Evolutionary conservation across 2,888 invertebrate species (phyloP).

Genomic region (Athalia cordata): DNA sequence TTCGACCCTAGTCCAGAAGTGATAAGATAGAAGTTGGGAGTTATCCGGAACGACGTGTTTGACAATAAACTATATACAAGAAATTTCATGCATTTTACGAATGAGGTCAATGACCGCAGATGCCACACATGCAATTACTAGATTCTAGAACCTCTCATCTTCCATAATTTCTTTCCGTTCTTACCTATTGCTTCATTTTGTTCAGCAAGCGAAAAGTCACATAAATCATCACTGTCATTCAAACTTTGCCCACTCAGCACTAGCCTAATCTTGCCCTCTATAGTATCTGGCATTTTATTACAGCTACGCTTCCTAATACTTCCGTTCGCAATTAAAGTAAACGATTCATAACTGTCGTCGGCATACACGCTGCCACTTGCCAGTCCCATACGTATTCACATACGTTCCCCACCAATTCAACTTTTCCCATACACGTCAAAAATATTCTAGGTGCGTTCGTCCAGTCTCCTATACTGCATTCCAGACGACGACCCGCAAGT

Average conservation of each 20-base stretch:
- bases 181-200: slow-evolving; percentile 86
- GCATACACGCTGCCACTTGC: slow-evolving; percentile 11
- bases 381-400: background rate
- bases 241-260: slow-evolving; percentile 82
- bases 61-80: background rate
- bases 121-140: slow-evolving; percentile 13
- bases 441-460: slow-evolving; percentile 29
- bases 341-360: slow-evolving; percentile 39
- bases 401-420: slow-evolving; percentile 3
- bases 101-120: slow-evolving; percentile 29
- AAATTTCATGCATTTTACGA: background rate
- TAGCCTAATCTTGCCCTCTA: slow-evolving; percentile 79
- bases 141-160: slow-evolving; percentile 22
- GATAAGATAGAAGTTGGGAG: no score
- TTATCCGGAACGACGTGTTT: no score
- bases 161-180: slow-evolving; percentile 42
- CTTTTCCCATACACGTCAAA: slow-evolving; percentile 31
- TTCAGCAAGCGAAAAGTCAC: slow-evolving; percentile 89
- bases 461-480: slow-evolving; percentile 7
- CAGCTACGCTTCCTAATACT: slow-evolving; percentile 22
- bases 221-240: slow-evolving; percentile 83
- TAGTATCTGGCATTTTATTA: slow-evolving; percentile 75
- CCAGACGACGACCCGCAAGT: slow-evolving; percentile 1
- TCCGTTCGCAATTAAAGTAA: slow-evolving; percentile 33
- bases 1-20: no score